These are phyloP conservation scores for Rachycentron canadum DNA, from an alignment of 2,797 vertebrate genomes.

Conservation along the genomic window DNA sequence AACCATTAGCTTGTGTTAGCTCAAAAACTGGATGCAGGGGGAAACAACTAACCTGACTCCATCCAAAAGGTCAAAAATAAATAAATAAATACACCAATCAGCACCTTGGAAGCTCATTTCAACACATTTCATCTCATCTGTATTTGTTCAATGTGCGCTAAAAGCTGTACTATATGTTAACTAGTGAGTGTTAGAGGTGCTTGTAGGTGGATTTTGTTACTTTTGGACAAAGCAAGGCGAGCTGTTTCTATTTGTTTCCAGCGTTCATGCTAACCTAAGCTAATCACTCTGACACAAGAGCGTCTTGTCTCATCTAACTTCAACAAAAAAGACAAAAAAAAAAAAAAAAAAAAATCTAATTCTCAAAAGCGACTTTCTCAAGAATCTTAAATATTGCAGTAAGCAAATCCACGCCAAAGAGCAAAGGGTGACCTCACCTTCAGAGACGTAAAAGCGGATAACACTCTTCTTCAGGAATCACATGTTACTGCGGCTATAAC, in stretches of 20 bases:
- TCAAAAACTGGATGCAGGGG: not conserved
- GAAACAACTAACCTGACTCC: not conserved
- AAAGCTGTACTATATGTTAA: not conserved
- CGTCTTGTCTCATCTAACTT: not conserved
- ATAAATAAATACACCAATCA: not conserved
- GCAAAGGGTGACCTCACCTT: constrained; percentile 59
- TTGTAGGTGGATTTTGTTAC: not conserved
- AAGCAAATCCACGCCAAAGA: not conserved
- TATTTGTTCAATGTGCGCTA: too few species aligned
- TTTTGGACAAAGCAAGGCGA: not conserved
- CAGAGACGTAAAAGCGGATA: constrained; percentile 54
- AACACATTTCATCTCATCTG: not conserved
- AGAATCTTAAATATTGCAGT: not conserved
- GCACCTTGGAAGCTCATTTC: not conserved
- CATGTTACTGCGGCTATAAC: constrained; percentile 72
- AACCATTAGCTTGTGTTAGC: not conserved
- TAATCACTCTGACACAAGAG: not conserved
- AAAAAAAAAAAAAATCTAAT: too few species aligned
- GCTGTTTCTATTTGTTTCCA: not conserved
- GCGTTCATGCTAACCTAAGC: not conserved
- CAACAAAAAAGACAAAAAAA: not conserved
- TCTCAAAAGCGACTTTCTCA: not conserved
- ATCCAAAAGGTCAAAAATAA: not conserved
- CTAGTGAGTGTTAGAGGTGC: not conserved
- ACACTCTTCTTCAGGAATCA: constrained; percentile 65